A percentile compares a stretch with the other conserved stretches of the same genome.
These are phyloP conservation scores for Alectura lathami DNA, from an alignment of 2,113 vertebrate genomes.

Conservation along the genomic window DNA sequence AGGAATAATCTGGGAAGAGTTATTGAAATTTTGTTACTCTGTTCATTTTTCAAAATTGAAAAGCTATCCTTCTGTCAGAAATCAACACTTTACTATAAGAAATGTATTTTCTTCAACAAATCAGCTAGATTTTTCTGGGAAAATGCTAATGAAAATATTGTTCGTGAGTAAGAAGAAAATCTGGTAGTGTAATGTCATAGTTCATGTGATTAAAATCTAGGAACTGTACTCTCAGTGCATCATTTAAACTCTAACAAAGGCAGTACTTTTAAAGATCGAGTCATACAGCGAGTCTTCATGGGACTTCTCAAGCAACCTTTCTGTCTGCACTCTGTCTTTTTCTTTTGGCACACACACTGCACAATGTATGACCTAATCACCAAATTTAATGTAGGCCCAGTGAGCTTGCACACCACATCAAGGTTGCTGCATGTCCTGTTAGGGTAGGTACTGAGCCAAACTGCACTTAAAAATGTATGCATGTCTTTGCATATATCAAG, in stretches of 20 bases:
- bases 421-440: neutral
- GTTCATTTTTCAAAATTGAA: neutral
- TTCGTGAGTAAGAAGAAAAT: neutral
- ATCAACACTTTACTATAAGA: neutral
- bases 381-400: neutral
- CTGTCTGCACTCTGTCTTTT: neutral
- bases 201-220: neutral
- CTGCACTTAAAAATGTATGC: neutral
- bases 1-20: neutral
- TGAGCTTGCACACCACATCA: neutral
- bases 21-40: neutral
- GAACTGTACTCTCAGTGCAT: neutral
- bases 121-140: neutral
- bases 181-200: neutral
- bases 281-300: too few species aligned
- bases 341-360: neutral
- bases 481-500: fast-evolving
- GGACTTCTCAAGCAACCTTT: neutral
- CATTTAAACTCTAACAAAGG: neutral
- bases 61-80: neutral
- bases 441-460: neutral
- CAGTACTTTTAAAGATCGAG: neutral
- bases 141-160: neutral
- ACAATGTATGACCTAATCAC: neutral
- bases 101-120: neutral